Base-by-base conservation (phyloP, 2,113 vertebrate species). In the Agelaius phoeniceus region DNA sequence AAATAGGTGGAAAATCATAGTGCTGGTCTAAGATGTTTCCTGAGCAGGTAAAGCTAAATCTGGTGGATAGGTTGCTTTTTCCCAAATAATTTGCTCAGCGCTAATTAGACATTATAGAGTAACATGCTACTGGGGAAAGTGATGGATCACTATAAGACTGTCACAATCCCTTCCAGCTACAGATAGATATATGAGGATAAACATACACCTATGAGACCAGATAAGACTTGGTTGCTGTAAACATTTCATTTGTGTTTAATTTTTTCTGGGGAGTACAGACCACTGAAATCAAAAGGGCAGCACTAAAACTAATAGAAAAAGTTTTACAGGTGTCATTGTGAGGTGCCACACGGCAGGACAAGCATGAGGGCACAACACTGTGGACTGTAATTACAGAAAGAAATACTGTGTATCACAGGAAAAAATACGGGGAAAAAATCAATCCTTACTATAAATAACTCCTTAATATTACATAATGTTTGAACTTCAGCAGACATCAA, bases 231-330 rank as follows among this genome's bases (percentile, higher is more conserved):
- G 20, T 37, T 82, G 19, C 44, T 51, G 7, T 23, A 27, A 54
- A 17, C 23, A 4, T 26, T 77, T 90, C 16, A 48, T 9, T n/a
- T 1, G 0, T 30, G 26, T 46, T 76, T 57, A 33, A 41, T 12
- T 52, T 78, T n/a, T 77, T 4, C 19, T 0, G 0, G 7, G 6
- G 4, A 67, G 11, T 21, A 41, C 14, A 35, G n/a, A 33, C 24
- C 9, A 11, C 2, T 35, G n/a, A 75, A 46, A 65, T 21, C 22
- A 46, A 59, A 65, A 54, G 22, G 35, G n/a, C 33, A 79, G 44
- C 33, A 27, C 15, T 3, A 8, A 8, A 37, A 37, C 37, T 37
- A 37, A 37, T 37, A 37, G 37, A 37, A 37, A 37, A 24, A 49
- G n/a, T 44, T 39, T 63, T 44, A 20, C 44, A n/a, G 17, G 49